Base-by-base conservation (phyloP, 2,888 invertebrate species). In the Drosophila cyrtoloma region DNA sequence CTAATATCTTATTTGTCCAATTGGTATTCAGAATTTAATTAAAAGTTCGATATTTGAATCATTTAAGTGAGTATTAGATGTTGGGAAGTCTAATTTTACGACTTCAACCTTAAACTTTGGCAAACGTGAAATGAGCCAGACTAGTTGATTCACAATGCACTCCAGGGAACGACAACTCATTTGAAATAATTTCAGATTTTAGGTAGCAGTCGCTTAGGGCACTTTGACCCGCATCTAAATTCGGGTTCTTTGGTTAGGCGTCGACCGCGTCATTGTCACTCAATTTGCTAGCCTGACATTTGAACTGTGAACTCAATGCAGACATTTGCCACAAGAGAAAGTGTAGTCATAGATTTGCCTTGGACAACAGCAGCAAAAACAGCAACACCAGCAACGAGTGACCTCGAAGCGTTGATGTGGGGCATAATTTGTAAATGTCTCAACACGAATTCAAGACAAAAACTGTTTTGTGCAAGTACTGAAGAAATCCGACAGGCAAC, bases 401-500 rank as follows among this genome's bases (percentile, higher is more conserved):
- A 58, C 72, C 74, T 55, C 42, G n/a, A 39, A 66, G 61, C 71
- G 37, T 65, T 70, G 73, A 62, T 52, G 52, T 65, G 60, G 53
- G 69, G 75, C 73, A 81, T 82, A 80, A 89, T 85, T 89, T 86
- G 90, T 87, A 89, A 86, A 89, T 82, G 85, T 89, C 88, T 61
- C 69, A 74, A 82, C 88, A 89, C 65, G 67, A 80, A 84, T 71
- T 87, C 72, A 87, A 70, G 82, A 84, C 90, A 70, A 72, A 77
- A 77, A 76, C 69, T 57, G 64, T 65, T 69, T 44, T 56, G 68
- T 53, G 53, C 58, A 52, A 52, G 56, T 35, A 19, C 51, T 14
- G 28, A 50, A 35, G 52, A 72, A 28, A 39, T 60, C 33, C 35
- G 37, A 44, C 3, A 26, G 32, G 44, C 52, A 69, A 70, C 52